Conservation (phyloP, 1,140 invertebrate genomes). For the Drosophila triauraria region DNA sequence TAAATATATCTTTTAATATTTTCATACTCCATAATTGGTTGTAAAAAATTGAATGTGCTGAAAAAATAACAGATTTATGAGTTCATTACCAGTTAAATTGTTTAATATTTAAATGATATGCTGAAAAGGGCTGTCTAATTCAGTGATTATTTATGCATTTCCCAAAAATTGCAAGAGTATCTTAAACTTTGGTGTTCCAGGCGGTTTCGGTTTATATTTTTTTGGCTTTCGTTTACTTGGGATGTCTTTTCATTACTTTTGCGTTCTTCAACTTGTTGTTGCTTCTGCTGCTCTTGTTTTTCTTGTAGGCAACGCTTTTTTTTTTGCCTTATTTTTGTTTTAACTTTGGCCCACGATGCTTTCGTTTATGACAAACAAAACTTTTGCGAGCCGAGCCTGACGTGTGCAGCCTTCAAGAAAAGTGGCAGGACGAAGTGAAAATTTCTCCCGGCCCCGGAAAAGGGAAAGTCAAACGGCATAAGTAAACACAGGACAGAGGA, state of each 20-base stretch:
- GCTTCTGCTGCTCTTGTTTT: conserved; percentile 40
- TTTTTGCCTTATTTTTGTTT: conserved; percentile 36
- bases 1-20: no score
- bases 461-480: conserved; percentile 81
- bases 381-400: conserved; percentile 63
- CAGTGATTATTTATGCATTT: not conserved
- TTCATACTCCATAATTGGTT: no score
- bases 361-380: conserved; percentile 78
- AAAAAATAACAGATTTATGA: no score
- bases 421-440: conserved; percentile 71
- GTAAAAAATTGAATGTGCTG: no score
- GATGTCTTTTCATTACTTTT: conserved; percentile 75
- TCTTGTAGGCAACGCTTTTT: conserved; percentile 4
- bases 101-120: not conserved
- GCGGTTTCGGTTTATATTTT: conserved; percentile 16
- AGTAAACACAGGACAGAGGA: conserved; percentile 55
- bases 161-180: conserved; percentile 15
- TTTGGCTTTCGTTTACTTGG: conserved; percentile 41
- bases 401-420: conserved; percentile 71
- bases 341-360: conserved; percentile 44
- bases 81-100: not conserved
- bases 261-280: conserved; percentile 49
- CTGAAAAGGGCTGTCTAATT: not conserved
- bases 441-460: conserved; percentile 42
- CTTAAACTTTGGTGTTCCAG: not conserved